These are phyloP conservation scores for Lysiphlebus fabarum DNA, from an alignment of 1,140 invertebrate species.

Conservation along the genomic window DNA sequence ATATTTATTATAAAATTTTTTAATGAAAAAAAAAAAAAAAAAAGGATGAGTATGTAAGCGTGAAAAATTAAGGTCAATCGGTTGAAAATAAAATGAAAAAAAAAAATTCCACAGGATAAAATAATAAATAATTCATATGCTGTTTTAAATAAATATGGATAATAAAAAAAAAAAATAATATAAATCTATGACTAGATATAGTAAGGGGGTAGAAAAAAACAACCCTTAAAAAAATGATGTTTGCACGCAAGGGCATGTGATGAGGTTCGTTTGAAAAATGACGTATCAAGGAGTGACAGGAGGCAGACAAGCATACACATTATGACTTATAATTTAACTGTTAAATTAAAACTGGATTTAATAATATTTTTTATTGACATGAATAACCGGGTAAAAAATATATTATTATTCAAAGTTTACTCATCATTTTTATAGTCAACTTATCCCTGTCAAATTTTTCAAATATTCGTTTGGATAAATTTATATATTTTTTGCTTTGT, in stretches of 20 bases:
- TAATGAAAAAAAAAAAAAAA: no score
- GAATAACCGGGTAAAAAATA: no score
- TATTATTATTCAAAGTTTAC: no score
- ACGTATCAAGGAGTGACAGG: slow-evolving; percentile 35
- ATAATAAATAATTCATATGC: slow-evolving; percentile 45
- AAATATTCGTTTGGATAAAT: no score
- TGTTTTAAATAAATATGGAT: background rate
- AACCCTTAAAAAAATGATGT: background rate
- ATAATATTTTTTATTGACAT: no score
- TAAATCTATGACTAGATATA: background rate
- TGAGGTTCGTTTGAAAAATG: slow-evolving; percentile 20
- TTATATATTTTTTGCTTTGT: no score
- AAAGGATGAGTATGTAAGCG: slow-evolving; percentile 22
- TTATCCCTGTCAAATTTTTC: no score
- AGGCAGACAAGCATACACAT: slow-evolving; percentile 37
- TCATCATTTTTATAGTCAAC: no score
- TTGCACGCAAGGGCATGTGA: slow-evolving; percentile 7
- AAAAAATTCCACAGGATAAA: slow-evolving; percentile 15
- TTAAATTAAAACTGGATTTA: no score
- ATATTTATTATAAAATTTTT: no score
- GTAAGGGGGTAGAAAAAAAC: background rate
- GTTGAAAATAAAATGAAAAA: slow-evolving; percentile 26
- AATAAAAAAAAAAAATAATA: background rate
- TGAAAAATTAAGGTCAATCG: slow-evolving; percentile 37
- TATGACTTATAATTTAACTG: no score